phyloP scores from a whole-genome alignment of 2,888 invertebrate species.

The Plagodis pulveraria region DNA sequence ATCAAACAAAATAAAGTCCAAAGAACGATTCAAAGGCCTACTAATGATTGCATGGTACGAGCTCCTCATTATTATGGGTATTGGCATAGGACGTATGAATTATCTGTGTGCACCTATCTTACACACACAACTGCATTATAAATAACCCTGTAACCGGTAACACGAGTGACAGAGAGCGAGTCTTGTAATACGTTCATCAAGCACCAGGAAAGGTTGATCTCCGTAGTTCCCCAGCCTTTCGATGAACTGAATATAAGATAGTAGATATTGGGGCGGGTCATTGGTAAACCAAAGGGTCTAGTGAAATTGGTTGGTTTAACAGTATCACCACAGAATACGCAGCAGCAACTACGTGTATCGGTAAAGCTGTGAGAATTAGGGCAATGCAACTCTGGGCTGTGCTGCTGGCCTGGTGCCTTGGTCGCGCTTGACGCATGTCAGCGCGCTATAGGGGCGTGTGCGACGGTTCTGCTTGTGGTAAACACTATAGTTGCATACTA shows the following conservation, averaged over 20 bases:
- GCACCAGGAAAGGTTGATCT: slow-evolving; percentile 46
- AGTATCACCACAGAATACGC: slow-evolving; percentile 6
- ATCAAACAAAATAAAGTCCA: no score
- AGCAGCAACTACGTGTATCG: slow-evolving; percentile 9
- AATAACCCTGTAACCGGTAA: slow-evolving; percentile 26
- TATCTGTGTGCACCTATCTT: slow-evolving; percentile 22
- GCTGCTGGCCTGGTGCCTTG: slow-evolving; percentile 70
- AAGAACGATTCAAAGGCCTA: neutral
- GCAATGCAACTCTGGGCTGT: slow-evolving; percentile 57
- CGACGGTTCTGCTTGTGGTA: slow-evolving; percentile 40
- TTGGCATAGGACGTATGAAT: slow-evolving; percentile 11
- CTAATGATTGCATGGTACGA: slow-evolving; percentile 16
- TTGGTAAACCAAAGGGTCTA: slow-evolving; percentile 22
- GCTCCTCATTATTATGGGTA: slow-evolving; percentile 14
- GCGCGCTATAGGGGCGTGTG: slow-evolving; percentile 77
- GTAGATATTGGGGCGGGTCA: slow-evolving; percentile 33
- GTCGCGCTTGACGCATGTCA: slow-evolving; percentile 82
- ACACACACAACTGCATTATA: slow-evolving; percentile 31
- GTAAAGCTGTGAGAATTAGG: slow-evolving; percentile 34
- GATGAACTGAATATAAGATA: slow-evolving; percentile 7
- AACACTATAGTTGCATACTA: slow-evolving; percentile 5
- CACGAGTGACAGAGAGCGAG: slow-evolving; percentile 53
- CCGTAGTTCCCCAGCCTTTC: slow-evolving; percentile 28
- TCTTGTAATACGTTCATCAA: slow-evolving; percentile 27
- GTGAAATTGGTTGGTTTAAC: slow-evolving; percentile 24